Base-by-base conservation (phyloP, 2,888 invertebrate species). In the Andrena haemorrhoa region DNA sequence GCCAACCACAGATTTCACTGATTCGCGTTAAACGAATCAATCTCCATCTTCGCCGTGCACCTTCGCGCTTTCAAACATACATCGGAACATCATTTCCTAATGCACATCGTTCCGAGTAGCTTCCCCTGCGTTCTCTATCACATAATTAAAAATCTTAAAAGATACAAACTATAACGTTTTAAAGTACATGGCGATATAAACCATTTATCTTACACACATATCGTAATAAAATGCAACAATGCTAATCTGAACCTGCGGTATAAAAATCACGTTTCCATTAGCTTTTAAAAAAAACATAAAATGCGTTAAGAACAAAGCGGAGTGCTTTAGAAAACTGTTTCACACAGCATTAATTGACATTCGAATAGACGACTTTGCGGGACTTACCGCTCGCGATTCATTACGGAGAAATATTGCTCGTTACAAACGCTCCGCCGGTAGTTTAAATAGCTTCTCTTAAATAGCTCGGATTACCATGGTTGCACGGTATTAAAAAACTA, bases 141-240 rank as follows among this genome's bases (percentile, higher is more conserved):
- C 16, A 16, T 61, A 4, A 66, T 61, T 61, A n/a, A 3, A 41
- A 33, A 61, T 33, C 4, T 23, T 63, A 61, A 2, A 61, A 51
- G 23, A 29, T 79, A 64, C 6, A 0, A 70, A 65, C 26, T 64
- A 64, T 41, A 68, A 58, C 4, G 5, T 33, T 51, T 78, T 31
- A 68, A 80, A 73, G 58, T 68, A 16, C 58, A n/a, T 8, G 23
- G 56, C 5, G 60, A 47, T 56, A 29, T 10, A 66, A 23, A 35
- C 33, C 66, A n/a, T 23, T 47, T 58, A 49, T 63, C 31, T 51
- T 12, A n/a, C 61, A 61, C 56, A 73, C 51, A 47, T 64, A 29
- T 20, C n/a, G 12, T 65, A 35, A 60, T 56, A 65, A 74, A 70
- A 49, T 79, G 61, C 49, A 74, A 70, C 49, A 53, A 60, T 66